Percentiles rank a stretch among this genome's conserved stretches.
Evolutionary conservation across 2,113 vertebrate species (phyloP).

Genomic region (Mobula birostris): DNA sequence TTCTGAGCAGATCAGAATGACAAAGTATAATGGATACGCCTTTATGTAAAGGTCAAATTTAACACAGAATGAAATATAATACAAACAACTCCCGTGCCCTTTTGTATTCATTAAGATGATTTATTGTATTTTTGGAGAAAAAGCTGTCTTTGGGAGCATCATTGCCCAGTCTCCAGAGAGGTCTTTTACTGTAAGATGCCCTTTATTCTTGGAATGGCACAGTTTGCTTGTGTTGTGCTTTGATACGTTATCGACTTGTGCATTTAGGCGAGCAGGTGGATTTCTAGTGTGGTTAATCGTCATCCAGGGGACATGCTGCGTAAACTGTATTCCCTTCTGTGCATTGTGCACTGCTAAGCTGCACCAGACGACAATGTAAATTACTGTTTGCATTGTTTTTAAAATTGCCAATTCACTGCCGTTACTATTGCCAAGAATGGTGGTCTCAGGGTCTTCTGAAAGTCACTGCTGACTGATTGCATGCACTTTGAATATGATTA

Average conservation of each 20-base stretch:
- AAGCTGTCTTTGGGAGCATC: neutral
- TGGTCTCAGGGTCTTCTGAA: neutral
- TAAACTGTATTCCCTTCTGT: neutral
- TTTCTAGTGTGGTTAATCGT: neutral
- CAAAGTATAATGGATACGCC: neutral
- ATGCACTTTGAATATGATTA: neutral
- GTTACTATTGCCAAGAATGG: neutral
- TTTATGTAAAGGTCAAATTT: neutral
- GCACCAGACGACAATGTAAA: neutral
- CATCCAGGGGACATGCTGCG: neutral
- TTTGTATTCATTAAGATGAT: neutral
- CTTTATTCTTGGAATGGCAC: neutral
- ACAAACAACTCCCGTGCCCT: neutral
- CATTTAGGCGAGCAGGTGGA: neutral
- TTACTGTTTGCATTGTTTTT: neutral
- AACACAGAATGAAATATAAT: neutral
- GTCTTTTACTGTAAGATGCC: neutral
- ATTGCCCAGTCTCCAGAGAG: neutral
- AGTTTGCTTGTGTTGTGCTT: neutral
- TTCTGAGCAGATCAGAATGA: neutral
- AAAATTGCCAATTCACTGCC: neutral
- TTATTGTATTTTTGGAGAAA: neutral
- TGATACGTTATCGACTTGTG: neutral
- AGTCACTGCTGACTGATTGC: too few species aligned
- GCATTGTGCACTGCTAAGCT: neutral